phyloP scores from a whole-genome alignment of 1,140 invertebrate genomes.

The Orussus abietinus region DNA sequence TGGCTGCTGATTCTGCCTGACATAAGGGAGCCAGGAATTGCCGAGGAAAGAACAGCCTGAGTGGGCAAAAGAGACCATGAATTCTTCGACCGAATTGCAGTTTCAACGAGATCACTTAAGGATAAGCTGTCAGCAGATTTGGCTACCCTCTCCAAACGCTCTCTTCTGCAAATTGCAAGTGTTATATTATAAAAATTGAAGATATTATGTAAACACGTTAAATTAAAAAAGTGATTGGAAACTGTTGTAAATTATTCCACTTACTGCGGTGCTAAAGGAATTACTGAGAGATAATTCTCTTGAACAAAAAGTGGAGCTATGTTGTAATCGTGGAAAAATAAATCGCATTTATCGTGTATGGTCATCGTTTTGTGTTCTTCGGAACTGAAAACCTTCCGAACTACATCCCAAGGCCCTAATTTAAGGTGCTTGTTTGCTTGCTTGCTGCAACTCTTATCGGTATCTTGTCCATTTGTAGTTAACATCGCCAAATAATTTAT shows the following conservation, averaged over 20 bases:
- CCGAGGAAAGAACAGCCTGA: slow-evolving; percentile 88
- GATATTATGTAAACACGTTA: slow-evolving; percentile 7
- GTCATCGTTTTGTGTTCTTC: slow-evolving; percentile 80
- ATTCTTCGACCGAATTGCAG: slow-evolving; percentile 69
- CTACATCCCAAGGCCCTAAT: slow-evolving; percentile 91
- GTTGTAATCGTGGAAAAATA: slow-evolving; percentile 98
- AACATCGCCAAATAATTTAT: slow-evolving; percentile 83
- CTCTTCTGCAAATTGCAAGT: slow-evolving; percentile 42
- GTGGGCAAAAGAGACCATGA: slow-evolving; percentile 88
- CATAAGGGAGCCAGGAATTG: slow-evolving; percentile 84
- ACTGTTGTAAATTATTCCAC: slow-evolving; percentile 22
- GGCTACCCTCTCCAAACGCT: slow-evolving; percentile 68
- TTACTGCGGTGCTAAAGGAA: slow-evolving; percentile 66
- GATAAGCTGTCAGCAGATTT: slow-evolving; percentile 79
- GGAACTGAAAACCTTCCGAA: slow-evolving; percentile 82
- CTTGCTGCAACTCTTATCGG: slow-evolving; percentile 56
- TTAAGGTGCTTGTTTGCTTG: slow-evolving; percentile 77
- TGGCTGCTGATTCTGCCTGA: slow-evolving; percentile 71
- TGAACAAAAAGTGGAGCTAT: slow-evolving; percentile 94
- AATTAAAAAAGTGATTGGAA: neutral
- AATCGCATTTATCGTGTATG: slow-evolving; percentile 79
- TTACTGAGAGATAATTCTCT: slow-evolving; percentile 88
- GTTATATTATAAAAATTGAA: slow-evolving; percentile 6
- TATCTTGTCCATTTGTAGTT: slow-evolving; percentile 56
- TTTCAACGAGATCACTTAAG: slow-evolving; percentile 81